phyloP scores from a whole-genome alignment of 2,113 vertebrate species.

The Lates calcarifer region DNA sequence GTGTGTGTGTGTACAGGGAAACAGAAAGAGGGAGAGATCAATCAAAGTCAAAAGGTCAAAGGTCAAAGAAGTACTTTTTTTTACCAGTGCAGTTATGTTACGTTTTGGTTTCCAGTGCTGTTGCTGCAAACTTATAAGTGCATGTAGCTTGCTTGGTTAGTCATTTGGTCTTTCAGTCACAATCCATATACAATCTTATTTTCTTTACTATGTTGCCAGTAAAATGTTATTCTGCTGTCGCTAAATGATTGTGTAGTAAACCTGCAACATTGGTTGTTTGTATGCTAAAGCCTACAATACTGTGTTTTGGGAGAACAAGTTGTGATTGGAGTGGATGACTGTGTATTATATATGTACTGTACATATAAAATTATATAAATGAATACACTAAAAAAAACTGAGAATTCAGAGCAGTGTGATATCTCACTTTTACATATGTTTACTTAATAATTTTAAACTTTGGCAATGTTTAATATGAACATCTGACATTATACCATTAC shows the following conservation, averaged over 20 bases:
- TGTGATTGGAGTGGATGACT: not conserved
- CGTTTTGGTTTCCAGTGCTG: too few species aligned
- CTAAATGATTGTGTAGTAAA: not conserved
- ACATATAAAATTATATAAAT: too few species aligned
- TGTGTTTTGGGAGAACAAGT: too few species aligned
- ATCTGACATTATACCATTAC: not conserved
- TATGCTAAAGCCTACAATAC: not conserved
- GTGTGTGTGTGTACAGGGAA: too few species aligned
- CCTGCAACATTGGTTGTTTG: not conserved
- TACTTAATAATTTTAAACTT: not conserved
- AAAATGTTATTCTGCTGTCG: constrained; percentile 1
- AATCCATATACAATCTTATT: not conserved
- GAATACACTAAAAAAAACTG: not conserved
- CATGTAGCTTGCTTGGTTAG: too few species aligned
- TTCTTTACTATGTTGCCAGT: not conserved
- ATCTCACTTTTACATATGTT: not conserved
- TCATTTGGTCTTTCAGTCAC: constrained; percentile 6
- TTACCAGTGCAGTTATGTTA: too few species aligned
- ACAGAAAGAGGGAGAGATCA: too few species aligned
- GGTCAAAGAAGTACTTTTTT: too few species aligned
- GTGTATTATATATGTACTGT: too few species aligned
- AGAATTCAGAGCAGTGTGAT: not conserved
- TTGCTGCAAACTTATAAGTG: too few species aligned
- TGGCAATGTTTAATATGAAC: not conserved
- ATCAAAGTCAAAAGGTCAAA: too few species aligned